Base-by-base conservation (phyloP, 2,797 vertebrate species). In the Gymnoscopelus braueri region DNA sequence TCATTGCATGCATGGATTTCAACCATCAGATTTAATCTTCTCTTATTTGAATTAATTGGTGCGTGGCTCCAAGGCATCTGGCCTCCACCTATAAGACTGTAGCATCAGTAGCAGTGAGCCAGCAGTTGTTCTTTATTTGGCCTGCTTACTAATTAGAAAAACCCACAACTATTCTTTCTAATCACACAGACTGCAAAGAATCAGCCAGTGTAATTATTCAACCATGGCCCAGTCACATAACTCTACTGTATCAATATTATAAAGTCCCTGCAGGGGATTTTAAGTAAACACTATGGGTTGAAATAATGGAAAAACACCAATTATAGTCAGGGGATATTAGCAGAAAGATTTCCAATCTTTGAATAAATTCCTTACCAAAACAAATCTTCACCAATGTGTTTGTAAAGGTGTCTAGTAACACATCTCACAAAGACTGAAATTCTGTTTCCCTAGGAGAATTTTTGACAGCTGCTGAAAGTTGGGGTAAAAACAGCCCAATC, bases 81-180 rank as follows among this genome's bases (percentile, higher is more conserved):
- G 55, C 24, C 48, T 50, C 19, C 12, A 50, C 14, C 65, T 29
- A 49, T 32, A 19, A 26, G 50, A 53, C 10, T 53, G 52, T 64
- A 19, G 49, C 6, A 32, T n/a, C 51, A n/a, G 50, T 51, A 15
- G 12, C 14, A 4, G 50, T 51, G 13, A 26, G 52, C 53, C 19
- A 47, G 32, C 24, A 48, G 11, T 13, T 59, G n/a, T 59, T 11
- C 11, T 1, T 2, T 19, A 19, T 19, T 19, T 58, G 47, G 26
- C 48, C 44, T 13, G 15, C 60, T 51, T 39, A 14, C 65, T 56
- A 59, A 59, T 67, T 67, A 67, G 55, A 50, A 59, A 26, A 47
- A 50, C 55, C 47, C 32, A 62, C 60, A 24, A 29, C 60, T 26
- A 44, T 51, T 15, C 15, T 52, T 64, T 66, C 23, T 49, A 66